Evolutionary conservation across 2,113 vertebrate species (phyloP).

Genomic region (Carassius auratus): DNA sequence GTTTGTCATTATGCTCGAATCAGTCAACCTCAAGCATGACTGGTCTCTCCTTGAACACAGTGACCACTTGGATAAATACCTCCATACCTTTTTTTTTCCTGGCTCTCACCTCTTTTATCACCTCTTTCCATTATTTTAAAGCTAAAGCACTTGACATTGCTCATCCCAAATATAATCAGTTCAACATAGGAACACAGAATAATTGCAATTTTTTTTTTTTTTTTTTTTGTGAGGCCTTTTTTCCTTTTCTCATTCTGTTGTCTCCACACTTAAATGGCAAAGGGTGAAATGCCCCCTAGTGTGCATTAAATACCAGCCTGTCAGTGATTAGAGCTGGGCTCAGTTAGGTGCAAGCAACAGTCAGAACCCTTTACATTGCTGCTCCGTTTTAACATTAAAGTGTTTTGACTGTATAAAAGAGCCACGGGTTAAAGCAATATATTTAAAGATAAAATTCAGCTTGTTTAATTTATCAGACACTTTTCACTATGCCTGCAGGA

Average conservation of each 20-base stretch:
- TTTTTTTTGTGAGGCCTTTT: background rate
- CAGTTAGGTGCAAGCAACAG: background rate
- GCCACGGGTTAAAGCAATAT: background rate
- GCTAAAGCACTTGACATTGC: background rate
- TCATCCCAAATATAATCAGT: background rate
- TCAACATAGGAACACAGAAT: background rate
- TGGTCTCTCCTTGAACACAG: constrained; percentile 38
- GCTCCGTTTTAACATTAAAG: background rate
- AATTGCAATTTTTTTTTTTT: background rate
- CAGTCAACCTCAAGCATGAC: constrained; percentile 32
- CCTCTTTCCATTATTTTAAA: background rate
- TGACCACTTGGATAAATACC: constrained; percentile 36
- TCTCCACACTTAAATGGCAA: background rate
- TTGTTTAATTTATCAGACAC: background rate
- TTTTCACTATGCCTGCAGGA: no score
- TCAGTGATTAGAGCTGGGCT: background rate
- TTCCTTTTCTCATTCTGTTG: background rate
- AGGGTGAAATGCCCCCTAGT: constrained; percentile 61
- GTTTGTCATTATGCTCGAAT: constrained; percentile 18
- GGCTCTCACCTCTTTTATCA: background rate
- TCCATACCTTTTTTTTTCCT: background rate
- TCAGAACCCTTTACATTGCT: background rate
- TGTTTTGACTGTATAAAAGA: background rate
- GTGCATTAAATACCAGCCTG: constrained; percentile 40
- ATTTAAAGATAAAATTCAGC: background rate